Evolutionary conservation across 2,797 vertebrate genomes (phyloP), one percentile per base, ranked within the genome.

Genomic region (Sitta carolinensis): DNA sequence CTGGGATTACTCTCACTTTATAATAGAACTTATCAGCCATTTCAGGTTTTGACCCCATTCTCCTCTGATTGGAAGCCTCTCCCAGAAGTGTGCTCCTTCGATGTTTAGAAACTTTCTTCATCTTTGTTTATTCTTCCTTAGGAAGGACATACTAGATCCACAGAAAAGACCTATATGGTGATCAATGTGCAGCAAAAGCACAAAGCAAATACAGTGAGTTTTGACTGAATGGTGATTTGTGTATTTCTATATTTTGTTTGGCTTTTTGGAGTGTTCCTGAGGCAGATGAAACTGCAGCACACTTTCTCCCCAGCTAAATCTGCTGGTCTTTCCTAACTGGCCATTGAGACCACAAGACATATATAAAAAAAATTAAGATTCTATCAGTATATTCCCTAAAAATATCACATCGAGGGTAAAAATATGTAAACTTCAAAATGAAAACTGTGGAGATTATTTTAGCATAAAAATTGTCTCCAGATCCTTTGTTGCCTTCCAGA

Each of bases 391-490:
- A 8, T 76, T 82, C 61, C 30, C 7, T 85, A 68, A 85, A 80
- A 95, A 10, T 8, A 58, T 8, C 20, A 34, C 29, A 38, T 9
- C 63, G 32, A 70, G 36, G 34, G n/a, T 5, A 88, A 63, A 90
- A 90, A 81, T 45, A 84, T 26, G 30, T 45, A 76, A 90, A 73
- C 51, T 88, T 88, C 42, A 87, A 36, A 87, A 82, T 16, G 9
- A 90, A 94, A 88, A 69, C 22, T 57, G 57, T 25, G 10, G 66
- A 59, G 34, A 42, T 26, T 45, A 47, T 87, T 81, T 75, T 87
- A 80, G 21, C 42, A 89, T 25, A 61, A 50, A 93, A 91, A 93
- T 85, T 90, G 17, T 43, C 93, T 84, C 63, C 77, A 81, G 77
- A 88, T 40, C 17, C 11, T 77, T 68, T 54, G 5, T 64, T 86